Evolutionary conservation across 2,888 invertebrate genomes (phyloP), one percentile per base, ranked within the genome.

Genomic region (Carpatolechia fugitivella): DNA sequence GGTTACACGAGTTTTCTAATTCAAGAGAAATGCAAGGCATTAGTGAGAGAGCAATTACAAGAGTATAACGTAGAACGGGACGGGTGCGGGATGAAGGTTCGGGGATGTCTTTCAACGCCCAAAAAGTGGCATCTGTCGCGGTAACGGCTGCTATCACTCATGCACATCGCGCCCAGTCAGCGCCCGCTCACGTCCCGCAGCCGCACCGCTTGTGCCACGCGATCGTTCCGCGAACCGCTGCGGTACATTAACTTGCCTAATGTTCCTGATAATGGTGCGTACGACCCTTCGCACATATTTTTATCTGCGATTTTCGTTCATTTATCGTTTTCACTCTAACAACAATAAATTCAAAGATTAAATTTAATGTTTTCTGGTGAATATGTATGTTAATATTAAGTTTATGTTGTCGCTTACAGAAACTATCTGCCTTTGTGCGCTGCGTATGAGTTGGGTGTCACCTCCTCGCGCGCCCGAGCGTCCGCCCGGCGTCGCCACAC

Each of bases 351-450:
- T n/a, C 24, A 24, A 3, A 24, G 3, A 24, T 6, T 4, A 3
- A 24, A 3, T 24, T 24, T 24, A 24, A 24, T 24, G 3, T 24
- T 4, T 24, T 24, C 3, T 24, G 3, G 24, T 6, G 3, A 24
- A 10, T n/a, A 33, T 6, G n/a, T 3, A 33, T 24, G 10, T 41
- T 20, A 8, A 10, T 24, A 5, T 20, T 5, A 20, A 10, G 20
- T 24, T 24, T 3, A 24, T 41, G 20, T 1, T 20, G 11, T 55
- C 52, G 49, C 55, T 70, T 62, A 0, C 65, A 84, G 82, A 71
- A 14, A 68, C 70, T 53, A 60, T 60, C 1, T 83, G 82, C 52
- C 58, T 57, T 33, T 84, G 83, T 56, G 55, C 55, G 1, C 69
- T 52, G 62, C 56, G 72, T 60, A 62, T 76, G 70, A 31, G 61